Evolutionary conservation across 2,797 vertebrate species (phyloP).

Genomic region (Oceanodroma leucorhoa): DNA sequence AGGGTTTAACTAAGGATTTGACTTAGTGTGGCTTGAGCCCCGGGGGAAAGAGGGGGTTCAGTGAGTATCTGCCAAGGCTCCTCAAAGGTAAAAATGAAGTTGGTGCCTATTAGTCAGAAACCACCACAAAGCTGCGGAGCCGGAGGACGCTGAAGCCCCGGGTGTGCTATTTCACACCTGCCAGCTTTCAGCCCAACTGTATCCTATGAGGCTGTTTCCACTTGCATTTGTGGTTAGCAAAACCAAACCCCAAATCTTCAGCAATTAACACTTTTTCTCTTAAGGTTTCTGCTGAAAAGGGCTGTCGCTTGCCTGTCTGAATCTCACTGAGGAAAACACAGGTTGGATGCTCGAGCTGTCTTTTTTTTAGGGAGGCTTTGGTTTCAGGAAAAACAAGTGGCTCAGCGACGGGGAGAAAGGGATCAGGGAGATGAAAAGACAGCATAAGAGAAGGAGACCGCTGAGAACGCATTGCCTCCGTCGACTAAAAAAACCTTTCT

Average conservation of each 20-base stretch:
- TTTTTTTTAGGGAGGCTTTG: neutral
- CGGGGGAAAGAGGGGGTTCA: neutral
- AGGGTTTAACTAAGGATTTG: neutral
- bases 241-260: slow-evolving; percentile 27
- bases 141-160: neutral
- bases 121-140: slow-evolving; percentile 49
- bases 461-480: neutral
- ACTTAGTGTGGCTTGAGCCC: neutral
- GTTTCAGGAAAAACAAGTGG: neutral
- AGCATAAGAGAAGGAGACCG: neutral
- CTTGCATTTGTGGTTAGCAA: slow-evolving; percentile 46
- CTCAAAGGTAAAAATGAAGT: slow-evolving; percentile 39
- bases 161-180: slow-evolving; percentile 57
- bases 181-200: slow-evolving; percentile 22
- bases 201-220: slow-evolving; percentile 42
- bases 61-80: neutral
- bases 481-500: neutral
- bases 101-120: slow-evolving; percentile 53
- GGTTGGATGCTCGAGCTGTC: neutral
- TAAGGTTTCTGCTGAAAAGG: neutral
- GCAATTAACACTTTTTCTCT: neutral
- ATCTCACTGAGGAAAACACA: neutral
- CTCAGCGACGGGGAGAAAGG: neutral
- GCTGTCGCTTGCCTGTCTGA: rapidly evolving
- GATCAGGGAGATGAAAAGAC: neutral